These are phyloP conservation scores for Drosophila ananassae DNA, from an alignment of 1,140 invertebrate species.

Conservation along the genomic window DNA sequence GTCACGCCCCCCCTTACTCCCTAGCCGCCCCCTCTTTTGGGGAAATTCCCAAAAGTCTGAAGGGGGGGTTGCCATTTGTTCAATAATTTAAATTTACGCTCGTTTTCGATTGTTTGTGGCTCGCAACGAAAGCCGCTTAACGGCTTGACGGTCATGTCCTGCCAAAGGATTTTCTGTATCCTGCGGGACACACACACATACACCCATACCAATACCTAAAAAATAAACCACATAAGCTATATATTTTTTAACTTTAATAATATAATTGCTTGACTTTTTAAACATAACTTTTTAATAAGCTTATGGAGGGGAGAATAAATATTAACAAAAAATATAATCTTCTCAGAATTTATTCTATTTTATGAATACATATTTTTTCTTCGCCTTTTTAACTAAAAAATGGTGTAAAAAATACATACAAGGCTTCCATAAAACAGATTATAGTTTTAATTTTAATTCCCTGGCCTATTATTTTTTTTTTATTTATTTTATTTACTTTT, in stretches of 20 bases:
- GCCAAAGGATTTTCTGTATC: conserved; percentile 13
- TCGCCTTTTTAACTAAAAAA: background rate
- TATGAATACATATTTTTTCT: no score
- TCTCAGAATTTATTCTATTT: background rate
- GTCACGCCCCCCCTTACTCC: conserved; percentile 3
- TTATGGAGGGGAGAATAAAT: background rate
- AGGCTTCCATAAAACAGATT: no score
- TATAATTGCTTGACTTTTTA: background rate
- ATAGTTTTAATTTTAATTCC: no score
- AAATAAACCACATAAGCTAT: conserved; percentile 1
- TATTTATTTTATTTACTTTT: background rate
- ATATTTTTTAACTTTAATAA: background rate
- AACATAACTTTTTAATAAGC: background rate
- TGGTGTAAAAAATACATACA: no score
- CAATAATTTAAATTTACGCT: conserved; percentile 63
- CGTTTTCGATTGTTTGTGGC: conserved; percentile 21
- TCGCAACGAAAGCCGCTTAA: conserved; percentile 68
- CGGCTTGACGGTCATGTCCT: conserved; percentile 58
- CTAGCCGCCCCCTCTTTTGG: background rate
- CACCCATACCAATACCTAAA: conserved; percentile 9
- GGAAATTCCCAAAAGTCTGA: background rate
- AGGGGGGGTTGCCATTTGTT: conserved; percentile 2
- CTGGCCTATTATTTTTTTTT: background rate
- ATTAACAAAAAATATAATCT: background rate
- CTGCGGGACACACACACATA: conserved; percentile 2